Conservation (phyloP, 2,797 vertebrate species). For the Anguilla marmorata region DNA sequence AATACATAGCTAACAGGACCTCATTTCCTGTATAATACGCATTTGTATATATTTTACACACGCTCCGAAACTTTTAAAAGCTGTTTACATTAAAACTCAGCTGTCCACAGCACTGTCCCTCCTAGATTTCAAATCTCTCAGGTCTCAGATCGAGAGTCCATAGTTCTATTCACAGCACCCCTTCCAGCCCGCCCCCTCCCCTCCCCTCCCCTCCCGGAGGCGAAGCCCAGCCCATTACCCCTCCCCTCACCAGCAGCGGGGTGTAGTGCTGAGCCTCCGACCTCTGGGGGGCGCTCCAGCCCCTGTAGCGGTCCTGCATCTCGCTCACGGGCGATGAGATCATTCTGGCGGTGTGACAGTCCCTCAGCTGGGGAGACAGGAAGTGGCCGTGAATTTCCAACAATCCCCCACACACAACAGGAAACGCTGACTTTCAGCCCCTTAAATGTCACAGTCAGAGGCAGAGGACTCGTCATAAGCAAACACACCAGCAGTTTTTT, state of each 20-base stretch:
- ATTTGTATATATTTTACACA: background rate
- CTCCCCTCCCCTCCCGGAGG: no score
- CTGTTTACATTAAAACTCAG: background rate
- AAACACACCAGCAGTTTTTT: no score
- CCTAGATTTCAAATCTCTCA: background rate
- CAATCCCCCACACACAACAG: no score
- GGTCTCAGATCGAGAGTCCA: background rate
- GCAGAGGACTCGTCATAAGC: no score
- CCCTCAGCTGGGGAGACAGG: conserved; percentile 39
- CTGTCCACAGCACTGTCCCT: background rate
- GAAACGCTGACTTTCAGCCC: no score
- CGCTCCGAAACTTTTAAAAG: background rate
- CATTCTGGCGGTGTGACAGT: conserved; percentile 33
- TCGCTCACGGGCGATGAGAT: conserved; percentile 43
- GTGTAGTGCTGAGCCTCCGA: conserved; percentile 13
- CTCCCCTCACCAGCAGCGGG: conserved; percentile 41
- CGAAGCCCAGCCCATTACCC: background rate
- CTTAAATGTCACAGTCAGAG: no score
- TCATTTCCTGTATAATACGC: background rate
- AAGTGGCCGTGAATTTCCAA: no score
- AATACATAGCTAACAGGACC: background rate
- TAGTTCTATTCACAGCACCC: background rate
- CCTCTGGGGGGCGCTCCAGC: conserved; percentile 14
- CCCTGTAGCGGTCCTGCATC: conserved; percentile 48
- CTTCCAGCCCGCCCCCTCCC: background rate